A percentile compares a stretch with the other conserved stretches of the same genome.
Conservation (phyloP, 2,113 vertebrate genomes). For the Megaptera novaeangliae region DNA sequence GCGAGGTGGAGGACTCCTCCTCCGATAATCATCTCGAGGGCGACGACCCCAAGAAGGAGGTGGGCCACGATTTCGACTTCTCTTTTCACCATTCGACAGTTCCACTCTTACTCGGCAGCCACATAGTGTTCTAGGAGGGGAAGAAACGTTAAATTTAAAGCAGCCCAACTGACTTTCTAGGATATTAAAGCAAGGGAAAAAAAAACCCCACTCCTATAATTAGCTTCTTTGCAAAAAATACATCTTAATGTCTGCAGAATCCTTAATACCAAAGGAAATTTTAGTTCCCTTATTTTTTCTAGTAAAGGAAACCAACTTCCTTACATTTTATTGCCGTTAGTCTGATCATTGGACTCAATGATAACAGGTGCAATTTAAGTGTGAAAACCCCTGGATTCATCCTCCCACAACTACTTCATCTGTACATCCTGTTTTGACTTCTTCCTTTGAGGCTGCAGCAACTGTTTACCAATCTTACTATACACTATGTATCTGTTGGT, state of each 20-base stretch:
- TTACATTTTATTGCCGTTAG: background rate
- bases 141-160: background rate
- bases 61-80: constrained; percentile 93
- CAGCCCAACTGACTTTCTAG: background rate
- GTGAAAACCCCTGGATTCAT: background rate
- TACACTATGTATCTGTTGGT: background rate
- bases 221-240: background rate
- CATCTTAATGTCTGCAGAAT: background rate
- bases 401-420: background rate
- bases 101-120: constrained; percentile 95
- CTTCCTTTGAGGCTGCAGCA: background rate
- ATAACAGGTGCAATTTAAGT: background rate
- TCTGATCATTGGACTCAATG: background rate
- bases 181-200: background rate
- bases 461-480: background rate
- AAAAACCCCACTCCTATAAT: background rate
- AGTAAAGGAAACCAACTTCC: background rate
- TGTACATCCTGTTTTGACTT: background rate
- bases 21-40: constrained; percentile 91
- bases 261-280: background rate
- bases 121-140: constrained; percentile 86
- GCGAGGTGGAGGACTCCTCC: constrained; percentile 91
- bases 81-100: constrained; percentile 95
- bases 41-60: constrained; percentile 94
- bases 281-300: background rate